A percentile compares a stretch with the other conserved stretches of the same genome.
phyloP scores from a whole-genome alignment of 2,797 vertebrate species.

The Euthynnus affinis region DNA sequence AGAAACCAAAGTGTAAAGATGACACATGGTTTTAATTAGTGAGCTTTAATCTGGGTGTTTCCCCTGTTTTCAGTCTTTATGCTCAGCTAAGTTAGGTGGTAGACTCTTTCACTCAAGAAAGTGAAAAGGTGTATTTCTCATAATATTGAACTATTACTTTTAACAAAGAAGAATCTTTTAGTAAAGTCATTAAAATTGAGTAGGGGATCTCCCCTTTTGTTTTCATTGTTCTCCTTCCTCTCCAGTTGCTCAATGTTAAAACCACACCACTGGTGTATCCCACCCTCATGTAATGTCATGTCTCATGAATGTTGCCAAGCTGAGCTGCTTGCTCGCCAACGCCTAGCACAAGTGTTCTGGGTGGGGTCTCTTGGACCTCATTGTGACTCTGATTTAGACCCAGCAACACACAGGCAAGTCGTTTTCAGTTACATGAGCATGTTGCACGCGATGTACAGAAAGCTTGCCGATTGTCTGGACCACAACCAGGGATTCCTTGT shows the following conservation, averaged over 20 bases:
- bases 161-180: neutral
- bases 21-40: neutral
- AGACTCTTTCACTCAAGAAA: neutral
- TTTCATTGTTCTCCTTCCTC: conserved; percentile 21
- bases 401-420: conserved; percentile 5
- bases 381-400: conserved; percentile 29
- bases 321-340: conserved; percentile 23
- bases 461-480: neutral
- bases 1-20: neutral
- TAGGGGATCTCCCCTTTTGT: neutral
- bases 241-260: conserved; percentile 46
- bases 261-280: conserved; percentile 30
- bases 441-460: neutral
- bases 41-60: neutral
- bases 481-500: neutral
- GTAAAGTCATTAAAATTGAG: conserved; percentile 6
- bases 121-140: neutral
- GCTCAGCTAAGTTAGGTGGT: neutral
- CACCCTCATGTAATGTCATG: conserved; percentile 46
- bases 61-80: neutral
- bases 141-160: neutral
- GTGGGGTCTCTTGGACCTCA: conserved; percentile 34
- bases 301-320: conserved; percentile 27
- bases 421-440: conserved; percentile 9
- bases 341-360: conserved; percentile 40